Evolutionary conservation across 2,888 invertebrate species (phyloP).

Genomic region (Oxyscelio sp.): DNA sequence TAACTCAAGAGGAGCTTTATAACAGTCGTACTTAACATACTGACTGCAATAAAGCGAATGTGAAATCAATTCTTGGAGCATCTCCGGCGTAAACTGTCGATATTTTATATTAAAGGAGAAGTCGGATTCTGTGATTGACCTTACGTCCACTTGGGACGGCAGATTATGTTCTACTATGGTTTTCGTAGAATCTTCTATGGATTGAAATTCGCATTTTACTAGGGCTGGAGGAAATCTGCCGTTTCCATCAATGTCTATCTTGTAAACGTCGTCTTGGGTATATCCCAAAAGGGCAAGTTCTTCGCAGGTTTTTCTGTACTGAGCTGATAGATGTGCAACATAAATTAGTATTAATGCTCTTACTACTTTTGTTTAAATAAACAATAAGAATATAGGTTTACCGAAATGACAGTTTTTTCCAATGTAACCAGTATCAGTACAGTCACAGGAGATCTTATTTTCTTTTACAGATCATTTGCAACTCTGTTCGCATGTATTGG

Average conservation of each 20-base stretch:
- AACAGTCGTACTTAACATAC: slow-evolving; percentile 96
- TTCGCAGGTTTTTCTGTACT: slow-evolving; percentile 97
- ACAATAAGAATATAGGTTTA: no score
- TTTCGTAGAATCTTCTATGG: slow-evolving; percentile 94
- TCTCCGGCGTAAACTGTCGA: slow-evolving; percentile 96
- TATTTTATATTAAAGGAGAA: slow-evolving; percentile 96
- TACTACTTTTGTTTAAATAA: no score
- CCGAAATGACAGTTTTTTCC: slow-evolving; percentile 98
- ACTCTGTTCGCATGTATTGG: slow-evolving; percentile 97
- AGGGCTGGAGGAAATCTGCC: slow-evolving; percentile 97
- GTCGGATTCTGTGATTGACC: slow-evolving; percentile 93
- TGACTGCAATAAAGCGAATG: slow-evolving; percentile 97
- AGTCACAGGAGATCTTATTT: slow-evolving; percentile 96
- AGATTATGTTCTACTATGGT: slow-evolving; percentile 97
- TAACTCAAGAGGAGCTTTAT: slow-evolving; percentile 95
- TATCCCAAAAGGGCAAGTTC: slow-evolving; percentile 96
- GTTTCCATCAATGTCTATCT: slow-evolving; percentile 98
- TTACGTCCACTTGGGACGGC: slow-evolving; percentile 96
- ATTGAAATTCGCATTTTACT: slow-evolving; percentile 97
- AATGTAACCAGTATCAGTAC: slow-evolving; percentile 96
- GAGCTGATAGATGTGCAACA: slow-evolving; percentile 89
- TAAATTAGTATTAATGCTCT: no score
- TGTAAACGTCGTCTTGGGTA: slow-evolving; percentile 96
- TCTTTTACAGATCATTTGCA: slow-evolving; percentile 97
- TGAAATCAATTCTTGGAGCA: slow-evolving; percentile 96